These are phyloP conservation scores for Biston stratarius DNA, from an alignment of 2,888 invertebrate genomes.

Conservation along the genomic window DNA sequence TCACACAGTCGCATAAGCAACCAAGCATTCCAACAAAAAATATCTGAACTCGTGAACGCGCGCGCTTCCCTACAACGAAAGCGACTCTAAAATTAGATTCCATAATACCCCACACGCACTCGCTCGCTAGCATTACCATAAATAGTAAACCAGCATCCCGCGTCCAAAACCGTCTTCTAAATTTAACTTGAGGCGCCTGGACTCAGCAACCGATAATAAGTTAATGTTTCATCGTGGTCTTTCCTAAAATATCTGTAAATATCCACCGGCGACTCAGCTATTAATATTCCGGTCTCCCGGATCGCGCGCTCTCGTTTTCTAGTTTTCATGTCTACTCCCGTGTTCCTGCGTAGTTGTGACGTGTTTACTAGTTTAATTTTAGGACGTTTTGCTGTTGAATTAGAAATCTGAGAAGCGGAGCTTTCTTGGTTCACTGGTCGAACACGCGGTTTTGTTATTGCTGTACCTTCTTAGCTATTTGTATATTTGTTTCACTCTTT, in stretches of 20 bases:
- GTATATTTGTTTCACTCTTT: not conserved
- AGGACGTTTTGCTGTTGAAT: slow-evolving; percentile 31
- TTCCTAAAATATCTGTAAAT: slow-evolving; percentile 51
- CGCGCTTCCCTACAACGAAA: slow-evolving; percentile 21
- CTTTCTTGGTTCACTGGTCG: slow-evolving; percentile 23
- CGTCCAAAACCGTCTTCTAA: slow-evolving; percentile 72
- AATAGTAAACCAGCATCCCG: slow-evolving; percentile 75
- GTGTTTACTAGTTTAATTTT: slow-evolving; percentile 37
- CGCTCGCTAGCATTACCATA: slow-evolving; percentile 77
- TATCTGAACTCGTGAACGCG: slow-evolving; percentile 9
- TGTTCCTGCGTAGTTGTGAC: slow-evolving; percentile 31
- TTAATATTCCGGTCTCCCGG: slow-evolving; percentile 66
- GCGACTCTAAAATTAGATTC: slow-evolving; percentile 59
- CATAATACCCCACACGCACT: slow-evolving; percentile 68
- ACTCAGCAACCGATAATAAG: slow-evolving; percentile 37
- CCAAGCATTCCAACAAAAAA: slow-evolving; percentile 53
- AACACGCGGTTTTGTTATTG: not conserved
- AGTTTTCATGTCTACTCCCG: slow-evolving; percentile 45
- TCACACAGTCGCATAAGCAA: slow-evolving; percentile 60
- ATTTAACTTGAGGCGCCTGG: slow-evolving; percentile 64
- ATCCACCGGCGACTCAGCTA: slow-evolving; percentile 50
- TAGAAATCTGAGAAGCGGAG: slow-evolving; percentile 36
- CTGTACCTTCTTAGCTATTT: not conserved
- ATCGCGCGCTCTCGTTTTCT: slow-evolving; percentile 46
- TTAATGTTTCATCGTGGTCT: slow-evolving; percentile 46